Evolutionary conservation across 2,888 invertebrate species (phyloP), one percentile per base, ranked within the genome.

Genomic region (Vandiemenella viatica): DNA sequence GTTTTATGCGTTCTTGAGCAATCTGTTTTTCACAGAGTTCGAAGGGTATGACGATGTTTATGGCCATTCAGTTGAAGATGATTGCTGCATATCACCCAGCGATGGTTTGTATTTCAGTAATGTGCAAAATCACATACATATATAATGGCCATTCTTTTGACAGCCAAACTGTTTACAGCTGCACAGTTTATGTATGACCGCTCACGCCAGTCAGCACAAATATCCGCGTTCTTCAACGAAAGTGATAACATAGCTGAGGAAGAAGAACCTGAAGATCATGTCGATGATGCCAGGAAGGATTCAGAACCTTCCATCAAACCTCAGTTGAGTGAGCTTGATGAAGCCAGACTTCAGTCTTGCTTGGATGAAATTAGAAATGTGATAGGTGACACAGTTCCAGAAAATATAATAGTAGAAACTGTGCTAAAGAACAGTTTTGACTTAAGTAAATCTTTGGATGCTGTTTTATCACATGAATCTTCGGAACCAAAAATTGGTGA

Each of bases 41-140:
- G 92, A 92, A 61, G 83, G 79, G 15, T 87, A 87, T 60, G 88
- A 90, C 61, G 90, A 89, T 70, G 78, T 88, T 51, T 95, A 91
- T 65, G 93, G 93, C 10, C 87, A 89, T 66, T 93, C 93, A 3
- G 83, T 92, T 38, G 95, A 95, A 67, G 93, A 95, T 62, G 91
- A 91, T 63, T 84, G 79, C 65, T 85, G 83, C 62, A 79, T 91
- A 60, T 95, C 93, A 13, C 92, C 93, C 3, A 84, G 85, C 62
- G 88, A 90, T 70, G 70, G 72, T 71, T 42, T 16, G 5, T 18
- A 20, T 19, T 19, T n/a, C 4, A 40, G 43, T 43, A 22, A 17
- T 43, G 38, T 16, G 10, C 15, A 26, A 45, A 19, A 6, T 23
- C 7, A 8, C 26, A 23, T 6, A n/a, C 22, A 22, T 26, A 38